Base-by-base conservation (phyloP, 2,113 vertebrate genomes). In the Myotis davidii region DNA sequence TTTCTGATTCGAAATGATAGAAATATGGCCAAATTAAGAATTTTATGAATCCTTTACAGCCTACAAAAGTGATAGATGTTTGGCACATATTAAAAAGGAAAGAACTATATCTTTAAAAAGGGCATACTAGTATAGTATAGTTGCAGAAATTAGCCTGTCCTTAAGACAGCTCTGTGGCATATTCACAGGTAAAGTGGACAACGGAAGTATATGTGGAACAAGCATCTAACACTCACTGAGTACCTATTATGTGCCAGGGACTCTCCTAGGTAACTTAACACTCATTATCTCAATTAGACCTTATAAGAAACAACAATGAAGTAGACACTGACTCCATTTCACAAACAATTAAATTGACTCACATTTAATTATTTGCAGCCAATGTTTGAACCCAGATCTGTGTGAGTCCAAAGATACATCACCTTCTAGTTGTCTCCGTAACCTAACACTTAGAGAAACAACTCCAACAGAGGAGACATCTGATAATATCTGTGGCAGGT, bases 1-100 rank as follows among this genome's bases (percentile, higher is more conserved):
- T 95, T 74, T 94, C 37, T 45, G 48, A 95, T 88, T 94, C 65
- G 72, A 97, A 97, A 90, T 95, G 91, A 95, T 77, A 87, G 65
- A 93, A 97, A 95, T 97, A 94, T 78, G 81, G 67, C 65, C 93
- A 95, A 96, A 95, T 91, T 34, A 79, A 88, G 88, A 94, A 85
- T 82, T 95, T 92, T 91, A 95, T 90, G 61, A 96, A 67, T 95
- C 54, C 84, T 96, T 86, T 94, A 72, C 1, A 91, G 56, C 83
- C 76, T 48, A 82, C 32, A 48, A 56, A 67, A 95, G 29, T 32
- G 64, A 32, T 90, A 91, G 32, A 54, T 90, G 85, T 92, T 90
- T 82, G 67, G 16, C 34, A 91, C 3, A 39, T 59, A 67, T 59
- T 88, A 21, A 85, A 97, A 97, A 95, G 52, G 88, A 48, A 95